Base-by-base conservation (phyloP, 2,888 invertebrate species). In the Agrotis segetum region DNA sequence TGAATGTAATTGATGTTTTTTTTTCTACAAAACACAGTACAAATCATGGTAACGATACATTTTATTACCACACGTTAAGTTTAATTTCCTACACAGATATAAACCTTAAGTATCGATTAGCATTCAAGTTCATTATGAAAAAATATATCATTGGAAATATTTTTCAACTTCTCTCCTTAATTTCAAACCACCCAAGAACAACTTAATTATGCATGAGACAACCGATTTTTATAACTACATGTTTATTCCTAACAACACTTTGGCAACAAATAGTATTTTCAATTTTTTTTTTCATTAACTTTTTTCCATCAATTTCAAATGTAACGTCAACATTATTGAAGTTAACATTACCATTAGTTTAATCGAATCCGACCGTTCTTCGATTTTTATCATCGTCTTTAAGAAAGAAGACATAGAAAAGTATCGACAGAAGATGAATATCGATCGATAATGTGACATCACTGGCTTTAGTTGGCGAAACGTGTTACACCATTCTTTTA, bases 121-220 rank as follows among this genome's bases (percentile, higher is more conserved):
- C 94, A 93, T 92, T 94, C 94, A 93, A 96, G 95, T 93, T 95
- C 92, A 93, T 95, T 94, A 96, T 96, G 96, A 96, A 96, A 96
- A 96, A 96, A 96, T 96, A 96, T 96, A 96, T 96, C 92, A 95
- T 95, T 94, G 93, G 96, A 96, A 96, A 95, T 95, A 94, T 95
- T 95, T 92, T 93, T 96, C 94, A 95, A 95, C 94, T 94, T 95
- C 90, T 93, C 93, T 93, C 91, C 95, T 93, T 94, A 93, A 94
- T 92, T 90, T 93, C 95, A 91, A 94, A 95, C 94, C 95, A 92
- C 92, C 91, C 94, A 94, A 95, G 96, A 95, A 95, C 94, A 96
- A 95, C 94, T 95, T 94, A 95, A 93, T 95, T 94, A 95, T 95
- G 96, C 92, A 94, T 93, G 95, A 91, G 96, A 96, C 96, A 96